Evolutionary conservation across 2,888 invertebrate genomes (phyloP), one percentile per base, ranked within the genome.

Genomic region (Belgica antarctica): DNA sequence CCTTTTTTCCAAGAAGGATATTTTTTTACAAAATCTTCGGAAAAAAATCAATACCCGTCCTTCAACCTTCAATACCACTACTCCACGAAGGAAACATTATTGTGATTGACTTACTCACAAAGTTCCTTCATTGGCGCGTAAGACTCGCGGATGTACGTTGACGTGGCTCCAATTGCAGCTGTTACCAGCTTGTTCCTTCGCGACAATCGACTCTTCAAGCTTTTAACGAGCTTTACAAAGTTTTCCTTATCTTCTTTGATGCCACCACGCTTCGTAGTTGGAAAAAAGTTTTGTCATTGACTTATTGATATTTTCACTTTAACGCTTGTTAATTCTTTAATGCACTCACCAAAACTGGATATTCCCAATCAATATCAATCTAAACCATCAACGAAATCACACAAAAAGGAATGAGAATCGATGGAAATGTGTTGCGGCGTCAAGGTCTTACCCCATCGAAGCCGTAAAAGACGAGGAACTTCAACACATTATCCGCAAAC

Each of bases 291-390:
- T 28, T 31, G 36, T 22, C 25, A 28, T 17, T 46, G 27, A 69
- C 19, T 31, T 34, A n/a, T 31, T 31, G 31, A 15, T 31, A 28
- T 59, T 22, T 59, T 22, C 22, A 10, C 12, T 27, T 19, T 10
- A n/a, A 8, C 17, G 52, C 8, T 15, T 10, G 17, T 41, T 7
- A 28, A 61, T 61, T 5, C 10, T 2, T 10, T 41, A 41, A 41
- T 34, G 17, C 24, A 47, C 19, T 66, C 70, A 74, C 74, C 69
- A 75, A 74, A 8, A 78, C 77, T 1, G 83, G 83, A 73, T 82
- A 83, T 74, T 82, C 82, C 81, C 82, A 82, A 75, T 82, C 82
- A 28, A 83, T 73, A 74, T 83, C 83, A 22, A 83, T 73, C 65
- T 66, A 25, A 15, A 24, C 22, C 25, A 47, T 25, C 24, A 47